Base-by-base conservation (phyloP, 1,140 invertebrate species). In the Agrilus planipennis region DNA sequence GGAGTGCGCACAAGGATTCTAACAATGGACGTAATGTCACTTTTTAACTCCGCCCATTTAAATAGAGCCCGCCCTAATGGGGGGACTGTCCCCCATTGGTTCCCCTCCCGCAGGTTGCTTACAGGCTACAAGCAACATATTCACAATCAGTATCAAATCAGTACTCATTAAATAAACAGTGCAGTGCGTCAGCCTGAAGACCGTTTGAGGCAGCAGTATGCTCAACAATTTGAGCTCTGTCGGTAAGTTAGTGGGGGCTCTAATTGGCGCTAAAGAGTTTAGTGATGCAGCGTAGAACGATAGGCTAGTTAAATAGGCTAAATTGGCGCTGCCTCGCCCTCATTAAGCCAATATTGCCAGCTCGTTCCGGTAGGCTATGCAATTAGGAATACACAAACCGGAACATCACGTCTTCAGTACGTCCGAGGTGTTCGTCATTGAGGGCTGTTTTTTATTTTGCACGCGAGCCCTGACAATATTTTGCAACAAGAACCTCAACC, bases 101-200 rank as follows among this genome's bases (percentile, higher is more conserved):
- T 44, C 40, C 37, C 47, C 50, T 49, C 54, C 52, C 49, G 53
- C 55, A 49, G 34, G 43, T 37, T 40, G 40, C 45, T 44, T 28
- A 19, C 39, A 22, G 43, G 46, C 49, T 49, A 54, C 52, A 50
- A 51, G 54, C 51, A 52, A 54, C 52, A 58, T 58, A 60, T 58
- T 60, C 56, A 58, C 52, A 59, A 60, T 62, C 60, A 62, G 60
- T 62, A 58, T 62, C 58, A 59, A 62, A 62, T 62, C 60, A 62
- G 60, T 62, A 60, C 60, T 62, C 58, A 62, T 62, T 62, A 62
- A 62, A 62, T 62, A 62, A 62, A 62, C 60, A 62, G 58, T 62
- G 58, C 52, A 53, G 57, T 57, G 59, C 59, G 55, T 60, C 49
- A 56, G 44, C 43, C 49, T 53, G 49, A 40, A 48, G 44, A 46